Conservation (phyloP, 2,888 invertebrate genomes). For the Drosophila mimica region DNA sequence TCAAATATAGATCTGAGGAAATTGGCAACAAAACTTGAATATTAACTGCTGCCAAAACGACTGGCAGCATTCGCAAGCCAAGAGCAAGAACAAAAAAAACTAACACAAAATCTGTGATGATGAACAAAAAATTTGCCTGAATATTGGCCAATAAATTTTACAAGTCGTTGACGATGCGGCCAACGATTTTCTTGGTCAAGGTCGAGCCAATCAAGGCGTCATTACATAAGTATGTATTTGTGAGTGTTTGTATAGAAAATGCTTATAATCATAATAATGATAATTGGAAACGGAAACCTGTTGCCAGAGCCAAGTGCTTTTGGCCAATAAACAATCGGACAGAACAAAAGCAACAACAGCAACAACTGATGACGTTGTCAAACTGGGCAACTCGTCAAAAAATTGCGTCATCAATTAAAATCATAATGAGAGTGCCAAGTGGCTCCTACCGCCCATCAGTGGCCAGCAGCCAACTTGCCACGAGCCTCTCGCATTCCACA, state of each 20-base stretch:
- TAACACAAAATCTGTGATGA: conserved; percentile 1
- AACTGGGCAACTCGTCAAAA: conserved; percentile 83
- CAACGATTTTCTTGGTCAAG: conserved; percentile 62
- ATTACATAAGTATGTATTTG: conserved; percentile 47
- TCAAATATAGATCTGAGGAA: conserved; percentile 55
- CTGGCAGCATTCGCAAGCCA: conserved; percentile 43
- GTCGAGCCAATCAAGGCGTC: conserved; percentile 72
- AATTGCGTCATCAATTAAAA: conserved; percentile 82
- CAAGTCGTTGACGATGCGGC: conserved; percentile 72
- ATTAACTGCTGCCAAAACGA: conserved; percentile 80
- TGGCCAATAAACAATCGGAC: conserved; percentile 78
- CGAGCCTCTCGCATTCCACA: conserved; percentile 59
- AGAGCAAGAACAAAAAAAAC: conserved; percentile 22
- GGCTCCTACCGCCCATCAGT: conserved; percentile 56
- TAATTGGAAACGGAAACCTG: conserved; percentile 77
- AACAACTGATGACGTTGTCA: conserved; percentile 68
- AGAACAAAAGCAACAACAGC: conserved; percentile 14
- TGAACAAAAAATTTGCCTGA: conserved; percentile 46
- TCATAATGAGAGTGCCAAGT: conserved; percentile 76
- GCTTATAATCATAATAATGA: conserved; percentile 58
- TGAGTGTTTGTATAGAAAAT: conserved; percentile 23
- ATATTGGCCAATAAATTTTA: conserved; percentile 81
- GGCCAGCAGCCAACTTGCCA: conserved; percentile 72
- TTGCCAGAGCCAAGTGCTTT: conserved; percentile 62
- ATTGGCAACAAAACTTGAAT: conserved; percentile 73